These are phyloP conservation scores for Actinia tenebrosa DNA, from an alignment of 64 coral and sea anemone genomes.

Conservation along the genomic window DNA sequence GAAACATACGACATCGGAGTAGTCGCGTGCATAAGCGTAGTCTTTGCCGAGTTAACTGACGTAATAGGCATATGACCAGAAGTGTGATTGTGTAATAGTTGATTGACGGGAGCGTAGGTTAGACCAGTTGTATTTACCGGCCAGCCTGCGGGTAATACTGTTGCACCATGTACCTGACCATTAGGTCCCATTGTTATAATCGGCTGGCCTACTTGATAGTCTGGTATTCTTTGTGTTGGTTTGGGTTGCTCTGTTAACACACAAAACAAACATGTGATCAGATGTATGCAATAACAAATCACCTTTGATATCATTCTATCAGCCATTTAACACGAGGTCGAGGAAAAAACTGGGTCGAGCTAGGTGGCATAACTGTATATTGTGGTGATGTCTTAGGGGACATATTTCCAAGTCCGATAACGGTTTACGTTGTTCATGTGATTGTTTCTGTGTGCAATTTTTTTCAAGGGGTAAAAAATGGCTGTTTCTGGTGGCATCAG, in stretches of 20 bases:
- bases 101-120: slow-evolving; percentile 21
- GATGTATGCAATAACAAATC: not conserved
- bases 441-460: no score
- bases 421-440: no score
- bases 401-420: no score
- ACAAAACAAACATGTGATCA: not conserved
- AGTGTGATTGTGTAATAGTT: slow-evolving; percentile 28
- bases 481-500: no score
- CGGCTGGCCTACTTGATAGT: slow-evolving; percentile 19
- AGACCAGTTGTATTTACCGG: slow-evolving; percentile 16
- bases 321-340: no score
- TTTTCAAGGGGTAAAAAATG: no score
- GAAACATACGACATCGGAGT: slow-evolving; percentile 3
- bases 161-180: slow-evolving; percentile 11
- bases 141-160: slow-evolving; percentile 16
- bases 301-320: no score
- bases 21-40: slow-evolving; percentile 3
- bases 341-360: no score
- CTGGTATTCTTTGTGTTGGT: slow-evolving; percentile 9
- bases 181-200: slow-evolving; percentile 23
- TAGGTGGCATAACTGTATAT: no score
- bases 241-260: slow-evolving; percentile 23
- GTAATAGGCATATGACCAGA: not conserved
- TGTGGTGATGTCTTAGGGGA: no score
- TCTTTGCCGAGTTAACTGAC: not conserved